Base-by-base conservation (phyloP, 2,113 vertebrate genomes). In the Bombycilla garrulus region DNA sequence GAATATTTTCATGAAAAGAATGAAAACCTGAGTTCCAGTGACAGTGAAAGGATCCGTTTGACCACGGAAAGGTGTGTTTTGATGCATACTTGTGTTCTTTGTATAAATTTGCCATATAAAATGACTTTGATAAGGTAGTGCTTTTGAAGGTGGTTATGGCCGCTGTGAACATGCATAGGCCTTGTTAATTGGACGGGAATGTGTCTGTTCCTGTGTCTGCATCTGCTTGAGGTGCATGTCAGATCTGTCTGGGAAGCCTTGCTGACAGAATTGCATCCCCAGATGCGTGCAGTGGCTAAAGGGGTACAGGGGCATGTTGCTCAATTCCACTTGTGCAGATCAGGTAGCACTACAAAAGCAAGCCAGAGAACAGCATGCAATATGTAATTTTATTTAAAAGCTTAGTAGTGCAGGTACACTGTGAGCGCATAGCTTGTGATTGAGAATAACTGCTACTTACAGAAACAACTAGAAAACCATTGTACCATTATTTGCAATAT, bases 1-100 rank as follows among this genome's bases (percentile, higher is more conserved):
- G 97, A 97, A 12, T 98, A 99, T 96, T 98, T 99, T 94, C 97
- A 98, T 26, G 98, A 99, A 93, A 99, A 98, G 96, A 98, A 93
- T 19, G 97, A 99, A 91, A 95, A 48, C 61, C 85, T 98, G 47
- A 97, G 97, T 69, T 96, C 97, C 84, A 99, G 98, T 82, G 96
- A 97, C 65, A 97, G 97, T 21, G 98, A 98, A 96, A 98, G 97
- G 94, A 99, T 99, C 71, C 98, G 97, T 93, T 94, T 97, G 76
- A 99, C 99, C 48, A 98, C 98, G 28, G 97, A 99, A 95, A 99
- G 98, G 99, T 94, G 22, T 51, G 51, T 64, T 70, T 67, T 53
- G 7, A 33, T 85, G 22, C 38, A 70, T 24, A 38, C 72, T 72
- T 70, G 4, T 47, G 26, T 29, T 81, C 16, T 64, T 67, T 67